phyloP scores from a whole-genome alignment of 2,888 invertebrate genomes.

The Perithous albicinctus region DNA sequence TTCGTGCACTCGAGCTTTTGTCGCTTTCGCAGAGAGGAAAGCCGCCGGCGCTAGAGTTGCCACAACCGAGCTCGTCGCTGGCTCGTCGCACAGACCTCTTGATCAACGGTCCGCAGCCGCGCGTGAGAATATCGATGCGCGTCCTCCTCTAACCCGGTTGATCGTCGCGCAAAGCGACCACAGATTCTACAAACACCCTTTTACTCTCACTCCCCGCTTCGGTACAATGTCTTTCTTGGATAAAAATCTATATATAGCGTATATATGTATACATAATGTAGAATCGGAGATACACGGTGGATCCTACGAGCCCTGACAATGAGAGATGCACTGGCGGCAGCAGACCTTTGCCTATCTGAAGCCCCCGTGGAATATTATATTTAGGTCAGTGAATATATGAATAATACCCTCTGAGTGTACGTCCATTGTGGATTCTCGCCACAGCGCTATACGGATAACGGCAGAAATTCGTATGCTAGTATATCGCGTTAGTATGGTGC shows the following conservation, averaged over 20 bases:
- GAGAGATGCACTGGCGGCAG: slow-evolving; percentile 56
- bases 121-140: slow-evolving; percentile 44
- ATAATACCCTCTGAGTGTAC: slow-evolving; percentile 63
- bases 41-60: slow-evolving; percentile 24
- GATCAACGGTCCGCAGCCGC: slow-evolving; percentile 45
- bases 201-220: slow-evolving; percentile 35
- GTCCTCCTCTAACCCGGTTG: slow-evolving; percentile 57
- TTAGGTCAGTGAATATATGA: slow-evolving; percentile 74
- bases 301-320: slow-evolving; percentile 60
- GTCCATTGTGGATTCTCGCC: slow-evolving; percentile 62
- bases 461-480: slow-evolving; percentile 48
- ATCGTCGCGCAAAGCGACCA: slow-evolving; percentile 42
- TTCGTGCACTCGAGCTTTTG: slow-evolving; percentile 45
- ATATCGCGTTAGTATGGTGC: background rate
- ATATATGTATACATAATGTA: slow-evolving; percentile 20
- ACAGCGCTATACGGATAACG: slow-evolving; percentile 42
- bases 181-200: slow-evolving; percentile 39
- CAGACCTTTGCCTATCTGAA: slow-evolving; percentile 50
- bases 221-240: slow-evolving; percentile 39
- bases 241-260: background rate
- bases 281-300: slow-evolving; percentile 37
- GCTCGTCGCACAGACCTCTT: slow-evolving; percentile 44
- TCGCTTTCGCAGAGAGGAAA: slow-evolving; percentile 46
- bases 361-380: slow-evolving; percentile 68
- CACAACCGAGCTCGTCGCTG: slow-evolving; percentile 16